Conservation (phyloP, 2,113 vertebrate genomes). For the Colius striatus region DNA sequence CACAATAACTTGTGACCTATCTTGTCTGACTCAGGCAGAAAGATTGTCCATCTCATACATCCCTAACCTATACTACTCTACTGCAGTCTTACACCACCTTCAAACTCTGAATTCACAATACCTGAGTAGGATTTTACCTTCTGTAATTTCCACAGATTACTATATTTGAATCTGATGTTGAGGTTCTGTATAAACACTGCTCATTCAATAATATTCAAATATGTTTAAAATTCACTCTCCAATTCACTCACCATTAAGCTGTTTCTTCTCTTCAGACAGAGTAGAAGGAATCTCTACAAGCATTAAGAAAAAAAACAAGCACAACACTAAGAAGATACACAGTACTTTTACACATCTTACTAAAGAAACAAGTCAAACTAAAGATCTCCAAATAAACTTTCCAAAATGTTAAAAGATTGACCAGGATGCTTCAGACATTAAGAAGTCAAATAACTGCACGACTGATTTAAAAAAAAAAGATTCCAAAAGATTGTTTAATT, state of each 20-base stretch:
- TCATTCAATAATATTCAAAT: neutral
- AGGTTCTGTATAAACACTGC: neutral
- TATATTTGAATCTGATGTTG: no score
- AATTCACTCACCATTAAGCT: slow-evolving; percentile 72
- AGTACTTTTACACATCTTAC: neutral
- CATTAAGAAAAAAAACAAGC: slow-evolving; percentile 45
- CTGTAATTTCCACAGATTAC: neutral
- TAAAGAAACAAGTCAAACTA: neutral
- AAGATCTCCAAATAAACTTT: neutral
- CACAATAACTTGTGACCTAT: neutral
- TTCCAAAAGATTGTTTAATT: neutral
- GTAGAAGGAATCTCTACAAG: slow-evolving; percentile 42
- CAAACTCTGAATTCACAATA: neutral
- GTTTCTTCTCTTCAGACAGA: slow-evolving; percentile 64
- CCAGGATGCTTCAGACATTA: neutral
- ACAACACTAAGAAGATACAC: neutral
- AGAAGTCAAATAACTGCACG: neutral
- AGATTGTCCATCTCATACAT: neutral
- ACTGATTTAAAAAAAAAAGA: neutral
- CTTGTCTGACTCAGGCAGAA: neutral
- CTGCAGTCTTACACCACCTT: neutral
- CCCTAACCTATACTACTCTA: neutral
- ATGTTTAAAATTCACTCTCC: neutral
- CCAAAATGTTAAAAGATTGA: neutral
- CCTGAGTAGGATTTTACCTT: neutral